Evolutionary conservation across 2,113 vertebrate genomes (phyloP), one percentile per base, ranked within the genome.

Genomic region (Rhinichthys klamathensis): DNA sequence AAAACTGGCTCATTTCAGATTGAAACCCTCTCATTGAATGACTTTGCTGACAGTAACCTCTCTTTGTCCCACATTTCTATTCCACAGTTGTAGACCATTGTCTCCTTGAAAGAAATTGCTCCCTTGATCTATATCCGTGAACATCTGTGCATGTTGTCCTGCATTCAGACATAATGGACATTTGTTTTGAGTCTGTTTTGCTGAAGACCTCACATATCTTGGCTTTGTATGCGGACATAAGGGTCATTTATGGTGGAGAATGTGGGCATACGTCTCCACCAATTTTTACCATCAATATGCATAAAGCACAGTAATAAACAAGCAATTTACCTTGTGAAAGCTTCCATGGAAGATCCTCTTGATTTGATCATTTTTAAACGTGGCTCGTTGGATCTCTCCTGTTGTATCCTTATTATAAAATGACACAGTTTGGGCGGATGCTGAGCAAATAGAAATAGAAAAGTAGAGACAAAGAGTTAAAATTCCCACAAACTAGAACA

Each of bases 281-380:
- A 1, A 41, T 12, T 70, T 41, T 23, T 38, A 2, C 18, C 35
- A 70, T 38, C 32, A 23, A 70, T 70, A 56, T 23, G 18, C 54
- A 21, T 56, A 56, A 56, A 56, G 12, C 32, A 58, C 30, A 80
- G 16, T 23, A n/a, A 41, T 23, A 38, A 72, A 3, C 25, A 7
- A 38, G 35, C 32, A n/a, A 41, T 89, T 96, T 96, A 99, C 98
- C 97, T 99, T 99, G 92, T 99, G 98, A 93, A 99, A 99, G 91
- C 97, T 99, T 87, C 98, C 98, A 83, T 99, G 97, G 94, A 99
- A 99, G 76, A 99, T 94, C 88, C 93, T 95, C 95, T 97, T 97
- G 69, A 99, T 90, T 58, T 93, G 95, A 11, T 95, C 93, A 25
- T 89, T 92, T 91, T 98, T 96, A 89, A 99, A 99, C 10, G 94